Base-by-base conservation (phyloP, 2,797 vertebrate genomes). In the Perodicticus potto region DNA sequence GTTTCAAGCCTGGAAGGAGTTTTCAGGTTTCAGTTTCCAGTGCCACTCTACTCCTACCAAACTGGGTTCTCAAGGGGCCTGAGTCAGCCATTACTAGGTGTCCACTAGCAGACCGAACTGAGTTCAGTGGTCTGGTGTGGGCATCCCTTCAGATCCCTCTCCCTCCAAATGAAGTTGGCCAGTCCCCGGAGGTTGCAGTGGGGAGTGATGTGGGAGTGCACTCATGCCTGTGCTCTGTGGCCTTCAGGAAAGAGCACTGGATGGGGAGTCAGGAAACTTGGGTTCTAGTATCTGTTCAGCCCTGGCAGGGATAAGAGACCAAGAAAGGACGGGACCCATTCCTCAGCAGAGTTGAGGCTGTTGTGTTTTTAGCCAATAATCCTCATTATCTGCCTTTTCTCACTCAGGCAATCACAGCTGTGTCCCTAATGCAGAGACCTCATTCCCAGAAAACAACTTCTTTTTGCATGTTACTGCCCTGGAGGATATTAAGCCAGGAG, bases 341-440 rank as follows among this genome's bases (percentile, higher is more conserved):
- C 32, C 59, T 94, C 37, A 80, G 73, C 63, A 73, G 72, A 53
- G n/a, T 59, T 59, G 69, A 86, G 57, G 40, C 63, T 78, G 4
- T 84, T 76, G 1, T 37, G 76, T 81, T 57, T 74, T 84, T 59
- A 69, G 16, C 63, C 40, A 94, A 16, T 73, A 88, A 1, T 84
- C 34, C 83, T 97, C 13, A 53, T 86, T 55, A 87, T 27, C 57
- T 96, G 37, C 0, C 0, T 86, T 20, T 95, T 92, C 9, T 0
- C 0, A 87, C 92, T 29, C 94, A 99, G 99, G 99, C 98, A 99
- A 99, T 98, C 99, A 99, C 98, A 99, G 99, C 98, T 99, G 99
- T 98, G 98, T 99, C 87, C 99, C 99, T 97, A 99, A 99, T 1
- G 99, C 99, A 0, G 99, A 99, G 98, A 99, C 99, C 0, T 99